phyloP scores from a whole-genome alignment of 2,888 invertebrate genomes.

The Oegoconia quadripuncta region DNA sequence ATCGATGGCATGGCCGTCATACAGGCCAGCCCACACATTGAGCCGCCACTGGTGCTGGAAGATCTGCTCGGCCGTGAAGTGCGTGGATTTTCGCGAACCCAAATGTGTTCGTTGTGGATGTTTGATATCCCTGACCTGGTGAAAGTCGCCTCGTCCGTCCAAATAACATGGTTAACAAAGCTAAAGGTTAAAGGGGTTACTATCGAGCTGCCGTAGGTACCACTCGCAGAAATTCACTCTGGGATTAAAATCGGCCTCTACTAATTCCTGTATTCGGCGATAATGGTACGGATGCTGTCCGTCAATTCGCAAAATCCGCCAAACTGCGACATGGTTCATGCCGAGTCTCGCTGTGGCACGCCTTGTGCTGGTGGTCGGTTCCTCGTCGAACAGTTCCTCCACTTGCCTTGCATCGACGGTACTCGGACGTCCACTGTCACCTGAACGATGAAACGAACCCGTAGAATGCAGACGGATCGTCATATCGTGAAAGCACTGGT shows the following conservation, averaged over 20 bases:
- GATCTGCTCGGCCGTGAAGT: too few species aligned
- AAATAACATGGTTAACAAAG: background rate
- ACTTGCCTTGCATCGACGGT: background rate
- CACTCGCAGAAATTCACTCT: background rate
- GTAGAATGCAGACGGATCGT: background rate
- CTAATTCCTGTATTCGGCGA: background rate
- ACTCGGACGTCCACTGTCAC: background rate
- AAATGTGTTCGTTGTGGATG: background rate
- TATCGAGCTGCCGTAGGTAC: background rate
- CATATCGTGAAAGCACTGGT: background rate
- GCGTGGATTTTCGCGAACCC: background rate
- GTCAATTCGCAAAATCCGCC: background rate
- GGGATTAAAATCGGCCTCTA: too few species aligned
- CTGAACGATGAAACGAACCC: background rate
- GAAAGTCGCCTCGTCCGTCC: slow-evolving; percentile 3
- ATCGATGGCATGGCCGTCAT: background rate
- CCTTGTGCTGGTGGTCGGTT: background rate
- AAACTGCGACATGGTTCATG: background rate
- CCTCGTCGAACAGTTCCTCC: background rate
- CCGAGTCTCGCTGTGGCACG: background rate
- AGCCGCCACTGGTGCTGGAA: background rate
- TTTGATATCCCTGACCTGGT: background rate
- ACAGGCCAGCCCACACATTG: background rate
- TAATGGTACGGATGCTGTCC: background rate
- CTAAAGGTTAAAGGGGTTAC: background rate